Conservation (phyloP, 2,113 vertebrate genomes). For the Rousettus leschenaultii region DNA sequence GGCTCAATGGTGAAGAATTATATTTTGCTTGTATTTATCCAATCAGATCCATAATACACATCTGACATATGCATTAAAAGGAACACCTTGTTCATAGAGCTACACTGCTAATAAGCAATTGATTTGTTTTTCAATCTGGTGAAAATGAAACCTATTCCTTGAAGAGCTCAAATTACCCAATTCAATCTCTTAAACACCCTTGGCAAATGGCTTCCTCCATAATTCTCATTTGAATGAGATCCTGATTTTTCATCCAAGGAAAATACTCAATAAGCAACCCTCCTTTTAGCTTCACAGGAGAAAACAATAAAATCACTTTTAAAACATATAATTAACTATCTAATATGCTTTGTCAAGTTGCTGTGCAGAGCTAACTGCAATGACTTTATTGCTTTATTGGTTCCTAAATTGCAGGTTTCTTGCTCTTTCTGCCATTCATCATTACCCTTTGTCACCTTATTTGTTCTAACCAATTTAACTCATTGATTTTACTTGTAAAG, state of each 20-base stretch:
- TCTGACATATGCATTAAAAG: not conserved
- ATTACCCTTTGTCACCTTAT: slow-evolving; percentile 81
- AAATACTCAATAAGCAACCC: slow-evolving; percentile 19
- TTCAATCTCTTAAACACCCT: not conserved
- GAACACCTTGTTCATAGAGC: not conserved
- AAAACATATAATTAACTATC: slow-evolving; percentile 50
- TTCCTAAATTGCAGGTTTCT: slow-evolving; percentile 67
- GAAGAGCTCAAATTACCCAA: not conserved
- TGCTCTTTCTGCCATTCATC: slow-evolving; percentile 75
- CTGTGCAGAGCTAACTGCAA: slow-evolving; percentile 46
- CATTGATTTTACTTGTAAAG: slow-evolving; percentile 78
- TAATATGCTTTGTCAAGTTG: slow-evolving; percentile 44
- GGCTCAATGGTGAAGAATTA: not conserved
- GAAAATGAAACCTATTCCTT: slow-evolving; percentile 39
- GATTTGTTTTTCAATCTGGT: slow-evolving; percentile 41
- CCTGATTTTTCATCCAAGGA: not conserved
- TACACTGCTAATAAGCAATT: slow-evolving; percentile 32
- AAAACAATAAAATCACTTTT: slow-evolving; percentile 57
- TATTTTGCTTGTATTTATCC: not conserved
- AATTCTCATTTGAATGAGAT: slow-evolving; percentile 36
- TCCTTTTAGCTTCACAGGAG: slow-evolving; percentile 14
- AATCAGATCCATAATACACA: not conserved
- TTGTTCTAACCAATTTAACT: slow-evolving; percentile 84
- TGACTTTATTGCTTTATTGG: slow-evolving; percentile 51
- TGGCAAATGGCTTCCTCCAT: not conserved